These are phyloP conservation scores for Zaprionus africanus DNA, from an alignment of 1,140 invertebrate genomes.

Conservation along the genomic window DNA sequence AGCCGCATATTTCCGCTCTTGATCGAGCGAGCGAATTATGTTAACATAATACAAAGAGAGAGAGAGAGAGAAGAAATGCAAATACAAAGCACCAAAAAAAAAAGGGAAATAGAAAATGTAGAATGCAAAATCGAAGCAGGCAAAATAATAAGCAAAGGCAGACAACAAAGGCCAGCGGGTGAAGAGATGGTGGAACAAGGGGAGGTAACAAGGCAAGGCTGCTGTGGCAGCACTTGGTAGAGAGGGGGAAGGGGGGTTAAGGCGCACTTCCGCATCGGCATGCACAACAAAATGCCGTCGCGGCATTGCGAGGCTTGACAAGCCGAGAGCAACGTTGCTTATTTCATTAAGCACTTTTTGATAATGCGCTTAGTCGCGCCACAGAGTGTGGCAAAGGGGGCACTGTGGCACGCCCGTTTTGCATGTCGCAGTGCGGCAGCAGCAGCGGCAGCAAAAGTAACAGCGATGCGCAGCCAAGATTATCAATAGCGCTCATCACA, in stretches of 20 bases:
- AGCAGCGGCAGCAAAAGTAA: conserved; percentile 27
- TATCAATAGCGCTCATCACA: conserved; percentile 76
- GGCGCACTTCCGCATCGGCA: not conserved
- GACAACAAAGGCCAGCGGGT: not conserved
- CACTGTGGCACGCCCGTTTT: not conserved
- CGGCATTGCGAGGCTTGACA: not conserved
- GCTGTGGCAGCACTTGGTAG: not conserved
- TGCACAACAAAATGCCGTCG: not conserved
- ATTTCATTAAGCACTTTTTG: conserved; percentile 12
- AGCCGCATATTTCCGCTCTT: conserved; percentile 45
- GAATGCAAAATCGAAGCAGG: not conserved
- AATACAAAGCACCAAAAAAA: conserved; percentile 68
- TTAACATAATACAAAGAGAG: conserved; percentile 46
- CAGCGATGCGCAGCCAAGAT: conserved; percentile 45
- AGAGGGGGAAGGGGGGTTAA: not conserved
- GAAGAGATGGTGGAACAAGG: conserved; percentile 8
- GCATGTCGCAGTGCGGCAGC: conserved; percentile 52
- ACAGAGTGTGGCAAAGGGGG: not conserved
- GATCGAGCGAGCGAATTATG: conserved; percentile 69
- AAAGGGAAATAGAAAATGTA: not conserved
- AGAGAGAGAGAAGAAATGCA: not conserved
- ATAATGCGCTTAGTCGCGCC: conserved; percentile 4
- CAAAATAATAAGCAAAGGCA: conserved; percentile 1
- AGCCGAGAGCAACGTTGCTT: conserved; percentile 2
- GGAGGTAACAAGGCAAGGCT: conserved; percentile 13